A percentile compares a stretch with the other conserved stretches of the same genome.
Evolutionary conservation across 2,888 invertebrate genomes (phyloP).

Genomic region (Drosophila nigricruria): DNA sequence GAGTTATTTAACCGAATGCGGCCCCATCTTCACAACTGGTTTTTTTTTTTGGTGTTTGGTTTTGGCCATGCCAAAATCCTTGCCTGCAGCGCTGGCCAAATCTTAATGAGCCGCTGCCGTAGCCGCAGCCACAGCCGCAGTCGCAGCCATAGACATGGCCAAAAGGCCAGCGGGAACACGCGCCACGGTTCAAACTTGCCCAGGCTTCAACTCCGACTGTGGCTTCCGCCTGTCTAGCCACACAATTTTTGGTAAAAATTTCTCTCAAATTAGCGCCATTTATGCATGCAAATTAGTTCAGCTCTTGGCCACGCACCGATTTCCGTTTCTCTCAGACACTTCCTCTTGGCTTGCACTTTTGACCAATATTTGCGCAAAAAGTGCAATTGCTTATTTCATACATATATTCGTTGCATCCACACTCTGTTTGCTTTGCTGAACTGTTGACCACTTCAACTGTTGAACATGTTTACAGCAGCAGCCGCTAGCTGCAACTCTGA

Average conservation of each 20-base stretch:
- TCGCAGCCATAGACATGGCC: conserved; percentile 6
- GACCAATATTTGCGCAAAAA: conserved; percentile 26
- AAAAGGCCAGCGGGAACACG: conserved; percentile 60
- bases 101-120: conserved; percentile 58
- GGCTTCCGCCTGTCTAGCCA: conserved; percentile 60
- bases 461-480: conserved; percentile 3
- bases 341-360: conserved; percentile 42
- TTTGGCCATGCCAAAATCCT: conserved; percentile 62
- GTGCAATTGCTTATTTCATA: conserved; percentile 31
- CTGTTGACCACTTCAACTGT: conserved; percentile 26
- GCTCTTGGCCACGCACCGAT: conserved; percentile 63
- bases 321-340: conserved; percentile 58
- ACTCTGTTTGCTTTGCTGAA: conserved; percentile 29
- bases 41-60: conserved; percentile 32
- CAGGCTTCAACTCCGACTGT: conserved; percentile 29
- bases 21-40: conserved; percentile 60
- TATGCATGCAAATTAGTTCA: conserved; percentile 70
- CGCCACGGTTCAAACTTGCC: conserved; percentile 40
- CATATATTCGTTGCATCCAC: conserved; percentile 10
- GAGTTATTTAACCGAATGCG: conserved; percentile 50
- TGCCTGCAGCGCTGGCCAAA: conserved; percentile 61
- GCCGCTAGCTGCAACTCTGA: conserved; percentile 5
- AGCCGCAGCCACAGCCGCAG: conserved; percentile 29
- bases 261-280: conserved; percentile 76
- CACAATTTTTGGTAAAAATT: conserved; percentile 54